Evolutionary conservation across 2,113 vertebrate genomes (phyloP).

Genomic region (Trichechus manatus): DNA sequence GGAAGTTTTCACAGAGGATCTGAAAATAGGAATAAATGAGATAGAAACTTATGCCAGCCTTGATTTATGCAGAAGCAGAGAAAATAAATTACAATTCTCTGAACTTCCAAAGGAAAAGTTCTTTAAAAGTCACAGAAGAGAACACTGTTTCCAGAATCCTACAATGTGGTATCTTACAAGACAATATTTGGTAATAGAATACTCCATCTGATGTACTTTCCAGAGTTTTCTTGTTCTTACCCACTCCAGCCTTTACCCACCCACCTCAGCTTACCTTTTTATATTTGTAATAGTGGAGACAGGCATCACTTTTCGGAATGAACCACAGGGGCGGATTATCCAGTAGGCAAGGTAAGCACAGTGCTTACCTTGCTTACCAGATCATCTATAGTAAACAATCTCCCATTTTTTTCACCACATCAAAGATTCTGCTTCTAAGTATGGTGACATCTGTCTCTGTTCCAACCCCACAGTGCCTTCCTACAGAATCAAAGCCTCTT

Average conservation of each 20-base stretch:
- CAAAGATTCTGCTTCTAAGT: no score
- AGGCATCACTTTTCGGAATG: slow-evolving; percentile 90
- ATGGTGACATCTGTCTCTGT: no score
- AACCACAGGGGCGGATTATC: no score
- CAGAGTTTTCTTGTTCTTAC: background rate
- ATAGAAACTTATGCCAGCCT: slow-evolving; percentile 54
- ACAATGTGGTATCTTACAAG: background rate
- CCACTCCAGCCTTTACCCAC: background rate
- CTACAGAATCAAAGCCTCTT: no score
- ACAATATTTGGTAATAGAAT: background rate
- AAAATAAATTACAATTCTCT: slow-evolving; percentile 34
- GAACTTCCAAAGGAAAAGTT: slow-evolving; percentile 42
- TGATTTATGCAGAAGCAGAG: slow-evolving; percentile 50
- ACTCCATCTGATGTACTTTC: accelerated
- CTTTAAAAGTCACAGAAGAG: background rate
- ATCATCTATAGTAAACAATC: no score
- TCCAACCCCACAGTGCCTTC: no score
- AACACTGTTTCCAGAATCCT: background rate
- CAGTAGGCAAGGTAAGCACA: no score
- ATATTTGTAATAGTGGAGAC: slow-evolving; percentile 93
- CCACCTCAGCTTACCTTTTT: slow-evolving; percentile 90
- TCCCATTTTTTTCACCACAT: no score
- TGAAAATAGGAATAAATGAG: slow-evolving; percentile 54
- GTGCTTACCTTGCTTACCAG: no score
- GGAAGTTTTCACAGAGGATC: slow-evolving; percentile 52